Conservation (phyloP, 2,797 vertebrate genomes). For the Eidolon dupreanum region DNA sequence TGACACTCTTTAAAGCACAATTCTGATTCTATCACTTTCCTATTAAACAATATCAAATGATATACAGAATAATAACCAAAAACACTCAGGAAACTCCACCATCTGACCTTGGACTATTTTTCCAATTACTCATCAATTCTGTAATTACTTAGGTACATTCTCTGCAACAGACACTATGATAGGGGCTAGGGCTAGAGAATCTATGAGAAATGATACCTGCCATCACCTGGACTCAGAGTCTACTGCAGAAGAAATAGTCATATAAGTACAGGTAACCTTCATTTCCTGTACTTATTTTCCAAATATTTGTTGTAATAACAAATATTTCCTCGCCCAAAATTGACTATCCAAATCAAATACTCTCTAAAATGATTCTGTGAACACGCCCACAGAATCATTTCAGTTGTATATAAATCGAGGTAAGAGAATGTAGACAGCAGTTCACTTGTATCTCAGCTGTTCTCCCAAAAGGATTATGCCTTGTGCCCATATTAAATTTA, state of each 20-base stretch:
- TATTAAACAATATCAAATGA: not conserved
- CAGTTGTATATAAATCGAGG: not conserved
- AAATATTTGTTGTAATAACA: not conserved
- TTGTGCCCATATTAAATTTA: not conserved
- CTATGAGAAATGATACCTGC: not conserved
- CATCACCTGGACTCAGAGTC: not conserved
- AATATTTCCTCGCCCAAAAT: not conserved
- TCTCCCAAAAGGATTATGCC: not conserved
- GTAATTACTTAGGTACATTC: not conserved
- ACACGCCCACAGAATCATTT: not conserved
- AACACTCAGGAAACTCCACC: not conserved
- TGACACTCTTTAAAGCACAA: conserved; percentile 21
- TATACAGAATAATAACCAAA: not conserved
- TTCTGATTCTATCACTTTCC: not conserved
- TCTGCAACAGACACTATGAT: not conserved
- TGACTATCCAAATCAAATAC: not conserved
- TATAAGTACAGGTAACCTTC: not conserved
- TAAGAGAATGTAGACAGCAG: not conserved
- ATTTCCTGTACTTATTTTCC: not conserved
- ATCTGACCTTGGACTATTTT: not conserved
- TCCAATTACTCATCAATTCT: not conserved
- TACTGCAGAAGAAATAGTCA: not conserved
- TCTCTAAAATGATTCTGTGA: not conserved
- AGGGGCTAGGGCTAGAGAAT: not conserved
- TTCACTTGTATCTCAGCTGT: not conserved